Evolutionary conservation across 2,888 invertebrate genomes (phyloP).

Genomic region (Epinotia brunnichana): DNA sequence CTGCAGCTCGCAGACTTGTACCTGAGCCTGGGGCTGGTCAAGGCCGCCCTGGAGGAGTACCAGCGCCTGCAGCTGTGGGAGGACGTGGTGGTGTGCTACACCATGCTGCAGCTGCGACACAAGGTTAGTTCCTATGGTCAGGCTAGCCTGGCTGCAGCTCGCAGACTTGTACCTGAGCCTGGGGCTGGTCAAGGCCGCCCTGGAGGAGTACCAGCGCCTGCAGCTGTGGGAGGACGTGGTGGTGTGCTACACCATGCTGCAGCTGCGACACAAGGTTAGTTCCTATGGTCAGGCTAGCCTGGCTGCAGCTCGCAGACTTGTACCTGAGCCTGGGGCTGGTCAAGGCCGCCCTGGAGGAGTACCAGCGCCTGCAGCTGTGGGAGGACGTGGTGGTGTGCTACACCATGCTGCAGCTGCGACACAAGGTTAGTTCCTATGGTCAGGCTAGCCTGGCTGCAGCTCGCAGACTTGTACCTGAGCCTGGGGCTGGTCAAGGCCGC

Average conservation of each 20-base stretch:
- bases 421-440: no score
- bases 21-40: conserved; percentile 91
- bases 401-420: no score
- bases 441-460: no score
- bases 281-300: not conserved
- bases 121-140: conserved; percentile 81
- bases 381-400: no score
- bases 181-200: conserved; percentile 92
- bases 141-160: conserved; percentile 83
- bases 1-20: conserved; percentile 91
- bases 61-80: conserved; percentile 93
- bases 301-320: no score
- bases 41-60: conserved; percentile 92
- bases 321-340: no score
- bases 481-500: no score
- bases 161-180: conserved; percentile 91
- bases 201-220: conserved; percentile 89
- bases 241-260: conserved; percentile 93
- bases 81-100: conserved; percentile 96
- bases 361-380: no score
- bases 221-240: conserved; percentile 97
- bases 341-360: no score
- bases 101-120: conserved; percentile 90
- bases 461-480: no score
- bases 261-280: conserved; percentile 91